These are phyloP conservation scores for Drosophila arizonae DNA, from an alignment of 1,140 invertebrate genomes.

Conservation along the genomic window DNA sequence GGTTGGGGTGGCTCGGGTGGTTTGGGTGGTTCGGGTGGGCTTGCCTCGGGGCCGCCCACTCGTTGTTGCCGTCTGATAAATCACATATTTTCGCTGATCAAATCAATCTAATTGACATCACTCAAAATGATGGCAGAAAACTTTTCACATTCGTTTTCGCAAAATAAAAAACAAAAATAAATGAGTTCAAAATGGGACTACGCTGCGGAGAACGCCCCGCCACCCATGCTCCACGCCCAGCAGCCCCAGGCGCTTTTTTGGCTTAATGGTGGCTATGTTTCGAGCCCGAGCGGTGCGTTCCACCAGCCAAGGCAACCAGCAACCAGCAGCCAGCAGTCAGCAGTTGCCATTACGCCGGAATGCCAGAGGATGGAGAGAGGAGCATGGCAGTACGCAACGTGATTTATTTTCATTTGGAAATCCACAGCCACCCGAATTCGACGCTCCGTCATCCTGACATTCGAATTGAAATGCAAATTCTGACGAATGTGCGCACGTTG, in stretches of 20 bases:
- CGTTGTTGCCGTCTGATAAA: conserved; percentile 79
- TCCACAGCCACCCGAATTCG: conserved; percentile 68
- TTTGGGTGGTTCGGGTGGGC: conserved; percentile 2
- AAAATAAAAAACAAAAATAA: conserved; percentile 68
- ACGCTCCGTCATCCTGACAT: conserved; percentile 76
- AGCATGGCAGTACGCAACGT: conserved; percentile 47
- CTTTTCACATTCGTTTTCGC: conserved; percentile 76
- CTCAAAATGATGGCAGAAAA: conserved; percentile 83
- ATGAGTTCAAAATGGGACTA: conserved; percentile 61
- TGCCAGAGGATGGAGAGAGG: background rate
- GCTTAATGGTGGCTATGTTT: conserved; percentile 75
- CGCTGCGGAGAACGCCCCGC: background rate
- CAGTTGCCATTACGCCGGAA: conserved; percentile 9
- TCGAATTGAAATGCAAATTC: conserved; percentile 81
- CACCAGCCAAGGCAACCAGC: background rate
- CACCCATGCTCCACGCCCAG: conserved; percentile 10
- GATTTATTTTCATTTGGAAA: conserved; percentile 79
- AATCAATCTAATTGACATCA: conserved; percentile 83
- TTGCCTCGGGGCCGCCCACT: conserved; percentile 65
- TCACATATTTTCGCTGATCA: conserved; percentile 83
- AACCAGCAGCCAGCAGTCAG: conserved; percentile 4
- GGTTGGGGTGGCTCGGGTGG: conserved; percentile 9
- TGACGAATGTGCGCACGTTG: conserved; percentile 76
- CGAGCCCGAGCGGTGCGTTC: conserved; percentile 46
- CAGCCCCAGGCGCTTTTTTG: conserved; percentile 24